Evolutionary conservation across 2,113 vertebrate genomes (phyloP).

Genomic region (Megaleporinus macrocephalus): DNA sequence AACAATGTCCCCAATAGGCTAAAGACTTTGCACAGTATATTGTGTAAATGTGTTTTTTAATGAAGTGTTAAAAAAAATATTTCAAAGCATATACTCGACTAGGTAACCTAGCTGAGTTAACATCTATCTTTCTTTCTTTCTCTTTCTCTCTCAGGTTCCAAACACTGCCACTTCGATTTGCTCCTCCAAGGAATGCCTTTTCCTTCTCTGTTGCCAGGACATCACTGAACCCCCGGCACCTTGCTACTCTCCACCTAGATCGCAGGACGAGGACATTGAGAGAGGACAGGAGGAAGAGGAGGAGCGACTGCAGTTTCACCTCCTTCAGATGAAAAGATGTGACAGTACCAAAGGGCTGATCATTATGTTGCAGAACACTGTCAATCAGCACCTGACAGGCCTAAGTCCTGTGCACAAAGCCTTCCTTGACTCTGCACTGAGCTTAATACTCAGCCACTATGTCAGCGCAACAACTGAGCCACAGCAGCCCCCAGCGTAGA

Average conservation of each 20-base stretch:
- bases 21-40: no score
- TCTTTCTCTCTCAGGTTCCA: constrained; percentile 59
- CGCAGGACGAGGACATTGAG: constrained; percentile 13
- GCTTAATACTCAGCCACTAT: constrained; percentile 63
- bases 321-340: constrained; percentile 70
- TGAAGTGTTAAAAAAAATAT: no score
- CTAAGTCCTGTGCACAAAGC: constrained; percentile 66
- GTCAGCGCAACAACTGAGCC: background rate
- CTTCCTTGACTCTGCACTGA: constrained; percentile 72
- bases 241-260: constrained; percentile 53
- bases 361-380: constrained; percentile 70
- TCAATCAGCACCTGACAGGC: constrained; percentile 67
- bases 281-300: constrained; percentile 25
- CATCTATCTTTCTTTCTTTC: no score
- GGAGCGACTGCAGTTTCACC: constrained; percentile 61
- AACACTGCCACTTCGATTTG: constrained; percentile 67
- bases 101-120: no score
- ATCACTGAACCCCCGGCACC: constrained; percentile 55
- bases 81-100: no score
- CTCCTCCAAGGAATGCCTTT: constrained; percentile 73
- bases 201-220: constrained; percentile 72
- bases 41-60: no score
- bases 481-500: background rate
- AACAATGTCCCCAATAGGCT: no score
- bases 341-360: constrained; percentile 60